Evolutionary conservation across 92 coral and sea anemone genomes (phyloP).

Genomic region (Siderastrea siderea): DNA sequence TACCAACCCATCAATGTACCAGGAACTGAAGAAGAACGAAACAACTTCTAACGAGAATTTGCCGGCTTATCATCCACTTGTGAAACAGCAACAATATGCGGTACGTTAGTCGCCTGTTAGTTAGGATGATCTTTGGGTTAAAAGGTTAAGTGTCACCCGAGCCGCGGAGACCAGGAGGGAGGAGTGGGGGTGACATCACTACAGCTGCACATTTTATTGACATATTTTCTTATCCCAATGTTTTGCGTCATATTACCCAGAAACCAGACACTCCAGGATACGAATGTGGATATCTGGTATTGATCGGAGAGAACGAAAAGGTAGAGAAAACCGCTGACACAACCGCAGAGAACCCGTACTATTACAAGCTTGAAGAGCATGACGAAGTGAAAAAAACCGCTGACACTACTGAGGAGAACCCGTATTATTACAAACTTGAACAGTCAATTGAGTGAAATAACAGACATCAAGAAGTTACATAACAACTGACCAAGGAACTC

Average conservation of each 20-base stretch:
- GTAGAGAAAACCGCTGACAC: conserved; percentile 13
- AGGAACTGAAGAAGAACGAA: conserved; percentile 6
- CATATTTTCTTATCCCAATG: background rate
- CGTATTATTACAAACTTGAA: conserved; percentile 35
- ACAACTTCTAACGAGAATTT: background rate
- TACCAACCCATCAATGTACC: conserved; percentile 26
- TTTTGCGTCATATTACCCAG: background rate
- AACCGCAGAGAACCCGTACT: background rate
- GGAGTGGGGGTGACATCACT: no score
- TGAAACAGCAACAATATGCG: conserved; percentile 17
- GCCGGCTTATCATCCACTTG: conserved; percentile 26
- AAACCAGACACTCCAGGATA: background rate
- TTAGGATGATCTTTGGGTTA: background rate
- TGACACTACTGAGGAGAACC: conserved; percentile 5
- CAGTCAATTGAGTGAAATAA: background rate
- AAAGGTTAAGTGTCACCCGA: background rate
- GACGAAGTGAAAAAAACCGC: background rate
- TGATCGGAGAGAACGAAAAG: conserved; percentile 13
- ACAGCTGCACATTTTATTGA: no score
- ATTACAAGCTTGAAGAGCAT: conserved; percentile 22
- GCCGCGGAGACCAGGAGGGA: no score
- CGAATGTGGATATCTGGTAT: conserved; percentile 24
- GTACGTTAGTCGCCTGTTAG: background rate
- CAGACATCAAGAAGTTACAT: no score
- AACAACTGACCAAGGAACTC: background rate